These are phyloP conservation scores for Characodon lateralis DNA, from an alignment of 2,797 vertebrate genomes.

Conservation along the genomic window DNA sequence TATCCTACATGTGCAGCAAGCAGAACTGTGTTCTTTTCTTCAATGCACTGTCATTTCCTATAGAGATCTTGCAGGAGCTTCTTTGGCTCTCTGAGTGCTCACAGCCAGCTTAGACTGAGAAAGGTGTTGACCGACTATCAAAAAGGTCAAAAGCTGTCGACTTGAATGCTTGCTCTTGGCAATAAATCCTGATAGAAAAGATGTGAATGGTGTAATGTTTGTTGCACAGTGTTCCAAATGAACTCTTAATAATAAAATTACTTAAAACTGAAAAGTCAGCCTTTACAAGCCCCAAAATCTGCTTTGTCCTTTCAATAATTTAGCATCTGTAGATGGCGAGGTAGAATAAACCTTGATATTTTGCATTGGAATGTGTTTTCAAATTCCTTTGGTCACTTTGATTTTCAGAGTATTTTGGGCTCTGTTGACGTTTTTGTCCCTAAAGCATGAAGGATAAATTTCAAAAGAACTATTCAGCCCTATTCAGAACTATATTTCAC, in stretches of 20 bases:
- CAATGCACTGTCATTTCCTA: constrained; percentile 21
- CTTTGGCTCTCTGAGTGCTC: constrained; percentile 1
- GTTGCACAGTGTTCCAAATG: background rate
- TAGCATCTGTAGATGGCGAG: background rate
- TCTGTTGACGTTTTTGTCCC: too few relatives aligned
- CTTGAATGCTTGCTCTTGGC: background rate
- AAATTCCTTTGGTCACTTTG: too few relatives aligned
- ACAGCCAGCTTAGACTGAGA: background rate
- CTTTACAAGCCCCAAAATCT: background rate
- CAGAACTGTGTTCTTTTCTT: constrained; percentile 17
- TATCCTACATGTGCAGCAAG: constrained; percentile 39
- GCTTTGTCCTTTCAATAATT: background rate
- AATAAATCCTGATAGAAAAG: background rate
- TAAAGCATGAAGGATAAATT: too few relatives aligned
- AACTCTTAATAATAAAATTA: background rate
- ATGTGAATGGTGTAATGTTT: background rate
- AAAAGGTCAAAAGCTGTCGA: background rate
- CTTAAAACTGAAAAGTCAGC: background rate
- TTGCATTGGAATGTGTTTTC: too few relatives aligned
- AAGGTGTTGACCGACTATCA: background rate
- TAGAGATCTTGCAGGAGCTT: constrained; percentile 34
- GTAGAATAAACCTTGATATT: background rate
- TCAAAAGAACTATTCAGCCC: too few relatives aligned
- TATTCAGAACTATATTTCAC: too few relatives aligned
- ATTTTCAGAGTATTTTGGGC: too few relatives aligned